Base-by-base conservation (phyloP, 2,113 vertebrate species). In the Amblyopsis rosae region DNA sequence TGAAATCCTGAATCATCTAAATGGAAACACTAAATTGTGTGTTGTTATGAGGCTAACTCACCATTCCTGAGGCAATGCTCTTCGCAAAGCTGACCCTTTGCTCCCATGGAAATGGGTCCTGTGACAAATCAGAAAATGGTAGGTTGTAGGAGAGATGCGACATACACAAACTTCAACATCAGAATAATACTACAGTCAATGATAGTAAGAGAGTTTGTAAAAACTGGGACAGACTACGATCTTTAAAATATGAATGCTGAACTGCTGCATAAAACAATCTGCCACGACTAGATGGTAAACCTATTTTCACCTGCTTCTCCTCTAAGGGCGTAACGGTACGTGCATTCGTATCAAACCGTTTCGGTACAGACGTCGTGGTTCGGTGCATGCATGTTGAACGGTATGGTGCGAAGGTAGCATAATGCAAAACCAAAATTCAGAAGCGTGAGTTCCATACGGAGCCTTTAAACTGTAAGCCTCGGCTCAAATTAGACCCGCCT, bases 61-160 rank as follows among this genome's bases (percentile, higher is more conserved):
- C 96, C 96, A 98, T 98, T 88, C 96, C 96, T 33, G 95, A 96
- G 12, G 96, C 94, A 51, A 98, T 96, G 87, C 95, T 93, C 91
- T 95, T 96, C 76, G 96, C 95, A 91, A 96, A 98, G 83, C 94
- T 95, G 87, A 98, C 95, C 70, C 96, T 95, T 91, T 97, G 95
- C 68, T 96, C 88, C 96, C 96, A 98, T 77, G 95, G 93, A 88
- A 97, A 96, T 0, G 91, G 93, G 56, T 98, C 96, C 96, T 98
- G 90, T 84, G 49, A 50, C 53, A 73, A 49, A 26, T 80, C 83
- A 77, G 49, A 81, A 19, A 74, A 45, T 3, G 33, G 82, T 45
- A 68, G 59, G 67, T 26, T 17, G 46, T 62, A 3, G 12, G 50
- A 49, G 6, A 3, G 16, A 12, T 67, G 3, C 64, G 62, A 74